Percentiles rank a stretch among this genome's conserved stretches.
Evolutionary conservation across 2,113 vertebrate genomes (phyloP).

Genomic region (Xyliphius kryptos): DNA sequence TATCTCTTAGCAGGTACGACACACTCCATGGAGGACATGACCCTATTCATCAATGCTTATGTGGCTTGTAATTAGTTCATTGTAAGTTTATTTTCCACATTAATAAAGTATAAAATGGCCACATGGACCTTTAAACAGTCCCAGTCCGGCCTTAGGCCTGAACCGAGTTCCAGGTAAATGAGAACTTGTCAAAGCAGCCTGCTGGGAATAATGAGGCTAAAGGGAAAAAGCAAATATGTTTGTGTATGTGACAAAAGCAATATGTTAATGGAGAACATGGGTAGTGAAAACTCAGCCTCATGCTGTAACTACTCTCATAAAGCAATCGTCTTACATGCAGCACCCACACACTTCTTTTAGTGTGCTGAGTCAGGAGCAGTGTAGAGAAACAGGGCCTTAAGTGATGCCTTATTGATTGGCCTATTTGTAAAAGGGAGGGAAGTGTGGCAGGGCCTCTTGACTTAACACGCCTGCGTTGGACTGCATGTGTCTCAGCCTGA

Average conservation of each 20-base stretch:
- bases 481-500: slow-evolving; percentile 36
- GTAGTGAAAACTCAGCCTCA: slow-evolving; percentile 10
- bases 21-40: no score
- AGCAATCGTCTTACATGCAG: slow-evolving; percentile 56
- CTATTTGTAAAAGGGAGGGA: slow-evolving; percentile 58
- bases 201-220: slow-evolving; percentile 23
- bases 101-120: slow-evolving; percentile 47
- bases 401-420: slow-evolving; percentile 64
- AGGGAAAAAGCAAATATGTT: slow-evolving; percentile 3
- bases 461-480: slow-evolving; percentile 19
- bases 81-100: no score
- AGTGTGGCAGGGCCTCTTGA: slow-evolving; percentile 54
- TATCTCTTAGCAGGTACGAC: no score
- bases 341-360: slow-evolving; percentile 26
- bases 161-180: slow-evolving; percentile 46
- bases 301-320: slow-evolving; percentile 40
- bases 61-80: slow-evolving; percentile 51
- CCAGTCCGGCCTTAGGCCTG: slow-evolving; percentile 24
- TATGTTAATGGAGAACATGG: no score
- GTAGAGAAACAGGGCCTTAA: slow-evolving; percentile 56
- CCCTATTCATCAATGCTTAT: no score
- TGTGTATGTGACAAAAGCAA: not conserved
- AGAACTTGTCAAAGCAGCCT: slow-evolving; percentile 24
- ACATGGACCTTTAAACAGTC: slow-evolving; percentile 29
- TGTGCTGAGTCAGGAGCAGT: slow-evolving; percentile 59